Evolutionary conservation across 2,113 vertebrate species (phyloP), one percentile per base, ranked within the genome.

Genomic region (Halichoeres trimaculatus): DNA sequence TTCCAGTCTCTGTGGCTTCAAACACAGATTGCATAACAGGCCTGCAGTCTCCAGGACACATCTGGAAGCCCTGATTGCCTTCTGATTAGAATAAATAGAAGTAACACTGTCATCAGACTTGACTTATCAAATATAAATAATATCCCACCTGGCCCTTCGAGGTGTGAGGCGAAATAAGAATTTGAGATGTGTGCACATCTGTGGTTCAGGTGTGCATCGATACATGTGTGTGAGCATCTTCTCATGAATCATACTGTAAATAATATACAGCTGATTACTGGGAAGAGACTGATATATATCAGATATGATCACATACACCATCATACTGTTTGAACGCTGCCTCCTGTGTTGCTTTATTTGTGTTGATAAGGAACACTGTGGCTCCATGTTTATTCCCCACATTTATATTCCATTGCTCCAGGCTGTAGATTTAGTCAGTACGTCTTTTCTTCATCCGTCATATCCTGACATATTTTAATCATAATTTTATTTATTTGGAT

Each of bases 51-150:
- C 70, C 50, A 40, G 86, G 86, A 81, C 90, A 90, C 89, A 91
- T 92, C 88, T 90, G 89, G 85, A 89, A 78, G 47, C 65, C 67
- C 68, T 84, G 79, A 89, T 85, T 87, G 66, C 63, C 65, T 86
- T 45, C 75, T 83, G 80, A 86, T 88, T 85, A 89, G 59, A 91
- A 90, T 87, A 77, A 87, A 88, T 78, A 78, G 52, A 76, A 75
- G 54, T 43, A 69, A 77, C 62, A 56, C 63, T 61, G 74, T 79
- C 66, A 80, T 84, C 51, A 58, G 43, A 74, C 67, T 50, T 74
- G 34, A 76, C 74, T 65, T 57, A 45, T 40, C n/a, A 58, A 50
- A 40, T 70, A 41, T 76, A 61, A 83, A 85, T 65, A 72, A 81
- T 74, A 60, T 63, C 20, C 63, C 50, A 13, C 43, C 66, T 66